Percentiles rank a stretch among this genome's conserved stretches.
Evolutionary conservation across 2,888 invertebrate genomes (phyloP).

Genomic region (Cantharis nigra): DNA sequence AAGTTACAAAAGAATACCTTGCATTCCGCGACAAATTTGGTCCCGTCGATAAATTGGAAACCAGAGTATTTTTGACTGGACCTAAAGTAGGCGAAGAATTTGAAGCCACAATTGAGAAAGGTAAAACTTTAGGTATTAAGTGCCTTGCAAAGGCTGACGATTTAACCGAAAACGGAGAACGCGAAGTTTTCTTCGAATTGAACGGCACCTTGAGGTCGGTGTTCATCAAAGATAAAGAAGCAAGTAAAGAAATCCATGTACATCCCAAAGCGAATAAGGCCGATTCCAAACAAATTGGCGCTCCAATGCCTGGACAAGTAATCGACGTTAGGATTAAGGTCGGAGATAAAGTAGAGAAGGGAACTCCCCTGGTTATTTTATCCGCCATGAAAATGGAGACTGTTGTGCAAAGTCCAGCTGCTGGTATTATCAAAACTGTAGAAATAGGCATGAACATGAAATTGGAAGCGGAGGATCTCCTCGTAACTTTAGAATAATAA

Average conservation of each 20-base stretch:
- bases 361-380: constrained; percentile 87
- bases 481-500: constrained; percentile 77
- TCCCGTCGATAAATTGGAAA: constrained; percentile 94
- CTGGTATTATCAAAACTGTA: constrained; percentile 80
- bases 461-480: constrained; percentile 91
- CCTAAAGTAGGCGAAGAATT: constrained; percentile 87
- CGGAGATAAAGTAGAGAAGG: constrained; percentile 92
- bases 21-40: constrained; percentile 86
- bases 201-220: constrained; percentile 97
- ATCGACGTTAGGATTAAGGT: constrained; percentile 90
- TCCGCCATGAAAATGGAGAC: constrained; percentile 99
- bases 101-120: constrained; percentile 91
- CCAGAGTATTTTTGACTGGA: constrained; percentile 92
- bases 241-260: constrained; percentile 88
- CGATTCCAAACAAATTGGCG: constrained; percentile 89
- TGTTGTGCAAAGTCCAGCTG: constrained; percentile 90
- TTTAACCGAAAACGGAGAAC: constrained; percentile 86
- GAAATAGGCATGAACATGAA: constrained; percentile 82
- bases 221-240: constrained; percentile 89
- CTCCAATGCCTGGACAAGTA: constrained; percentile 98
- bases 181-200: constrained; percentile 98
- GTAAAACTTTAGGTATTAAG: constrained; percentile 94
- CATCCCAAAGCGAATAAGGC: constrained; percentile 94
- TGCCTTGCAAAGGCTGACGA: constrained; percentile 93
- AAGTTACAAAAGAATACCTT: constrained; percentile 89